Base-by-base conservation (phyloP, 2,797 vertebrate genomes). In the Enteromius viviparus region DNA sequence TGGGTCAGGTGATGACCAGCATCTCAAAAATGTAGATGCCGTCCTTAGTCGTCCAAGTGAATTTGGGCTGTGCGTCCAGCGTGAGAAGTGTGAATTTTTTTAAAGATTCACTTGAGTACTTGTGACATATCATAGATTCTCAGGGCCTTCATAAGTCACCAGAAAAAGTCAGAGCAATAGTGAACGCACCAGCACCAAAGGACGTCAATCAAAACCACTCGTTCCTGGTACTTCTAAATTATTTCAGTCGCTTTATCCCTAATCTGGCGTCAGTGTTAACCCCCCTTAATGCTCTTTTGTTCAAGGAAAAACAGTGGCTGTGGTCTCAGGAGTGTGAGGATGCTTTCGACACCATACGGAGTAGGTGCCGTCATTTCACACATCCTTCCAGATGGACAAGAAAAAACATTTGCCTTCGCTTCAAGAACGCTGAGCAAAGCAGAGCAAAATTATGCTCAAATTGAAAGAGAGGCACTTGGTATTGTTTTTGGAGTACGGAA, bases 371-470 rank as follows among this genome's bases (percentile, higher is more conserved):
- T 83, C 34, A 68, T 83, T 6, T 77, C 64, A 1, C 81, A 83
- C 37, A 60, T 77, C 4, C 21, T 76, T 6, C 81, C 32, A 32
- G 3, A 83, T 1, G 62, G 34, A 26, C 47, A 70, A 12, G 47
- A 77, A 32, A 83, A 34, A 11, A 47, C 72, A 6, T 68, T n/a
- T n/a, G n/a, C n/a, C n/a, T n/a, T n/a, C n/a, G n/a, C 58, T 1
- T 82, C 71, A 49, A 65, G 74, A 32, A 58, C 62, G 0, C 5
- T 83, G 51, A 76, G 17, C 3, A 76, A 76, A 15, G 60, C 71
- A 76, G 71, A 68, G 37, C 14, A 64, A 21, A 82, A 83, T 32
- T 77, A 58, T 42, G 34, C 74, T 32, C 62, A 83, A 34, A 76
- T 77, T 58, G 49, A 83, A 32, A 10, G 51, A 2, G 81, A 83